Percentiles rank a stretch among this genome's conserved stretches.
Evolutionary conservation across 2,113 vertebrate genomes (phyloP).

Genomic region (Bettongia penicillata): DNA sequence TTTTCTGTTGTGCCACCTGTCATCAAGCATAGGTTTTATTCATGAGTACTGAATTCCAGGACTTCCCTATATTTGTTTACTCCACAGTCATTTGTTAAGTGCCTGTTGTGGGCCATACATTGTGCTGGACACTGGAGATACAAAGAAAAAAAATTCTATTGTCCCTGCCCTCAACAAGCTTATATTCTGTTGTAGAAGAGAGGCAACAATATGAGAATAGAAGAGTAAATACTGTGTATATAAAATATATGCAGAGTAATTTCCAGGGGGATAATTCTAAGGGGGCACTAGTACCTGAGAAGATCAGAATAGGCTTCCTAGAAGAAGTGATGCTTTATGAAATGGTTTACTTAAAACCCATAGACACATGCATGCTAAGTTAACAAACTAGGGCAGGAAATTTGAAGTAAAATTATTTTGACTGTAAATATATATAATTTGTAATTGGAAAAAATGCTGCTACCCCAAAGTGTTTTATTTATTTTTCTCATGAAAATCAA

Average conservation of each 20-base stretch:
- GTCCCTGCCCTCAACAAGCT: background rate
- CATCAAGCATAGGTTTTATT: background rate
- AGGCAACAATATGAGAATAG: background rate
- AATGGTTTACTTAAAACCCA: background rate
- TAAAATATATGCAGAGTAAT: background rate
- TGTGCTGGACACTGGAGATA: background rate
- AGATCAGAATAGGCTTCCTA: background rate
- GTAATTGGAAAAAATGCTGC: background rate
- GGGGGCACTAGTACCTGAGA: background rate
- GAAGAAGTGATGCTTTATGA: background rate
- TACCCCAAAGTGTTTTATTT: constrained; percentile 39
- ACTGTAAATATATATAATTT: constrained; percentile 9
- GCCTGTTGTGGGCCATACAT: background rate
- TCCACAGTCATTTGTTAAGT: background rate
- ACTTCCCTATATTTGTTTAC: background rate
- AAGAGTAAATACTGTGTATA: background rate
- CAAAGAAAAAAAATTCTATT: background rate
- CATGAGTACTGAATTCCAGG: background rate
- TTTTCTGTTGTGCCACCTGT: constrained; percentile 9
- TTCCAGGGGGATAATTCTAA: background rate
- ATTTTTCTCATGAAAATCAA: background rate
- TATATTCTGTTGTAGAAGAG: background rate
- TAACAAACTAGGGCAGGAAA: background rate
- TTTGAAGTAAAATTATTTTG: background rate
- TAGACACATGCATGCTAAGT: background rate